Evolutionary conservation across 1,140 invertebrate genomes (phyloP), one percentile per base, ranked within the genome.

Genomic region (Drosophila elegans): DNA sequence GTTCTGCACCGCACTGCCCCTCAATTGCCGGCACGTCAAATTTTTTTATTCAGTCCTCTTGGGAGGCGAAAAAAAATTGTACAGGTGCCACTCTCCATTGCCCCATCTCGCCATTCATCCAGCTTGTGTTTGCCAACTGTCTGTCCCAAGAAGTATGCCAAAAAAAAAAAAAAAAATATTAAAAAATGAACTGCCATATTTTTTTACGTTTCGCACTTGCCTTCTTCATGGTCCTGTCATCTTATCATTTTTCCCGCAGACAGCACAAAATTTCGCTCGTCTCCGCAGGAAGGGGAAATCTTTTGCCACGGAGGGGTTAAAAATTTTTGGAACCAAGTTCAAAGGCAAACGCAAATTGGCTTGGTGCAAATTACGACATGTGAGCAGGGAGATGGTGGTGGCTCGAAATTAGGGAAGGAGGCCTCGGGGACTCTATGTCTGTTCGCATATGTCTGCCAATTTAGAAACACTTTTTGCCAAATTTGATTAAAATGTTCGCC

Each of bases 171-270:
- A 45, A 75, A 73, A 76, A 82, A 81, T 86, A 78, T 82, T 75
- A 86, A 86, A 86, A 86, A 86, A 86, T 86, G 78, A 75, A 78
- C 75, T 78, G 66, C 78, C 68, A 85, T 81, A 86, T 85, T 85
- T 85, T 77, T 67, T 61, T 55, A 60, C 55, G 41, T 49, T 44
- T 57, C 55, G 59, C 55, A 77, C 55, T 75, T 83, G 69, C 75
- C 60, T 63, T 78, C 78, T 80, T 86, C 71, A 75, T 75, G 71
- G 74, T 44, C 62, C 82, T 86, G 82, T 88, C 82, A 86, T 86
- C 82, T 86, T 86, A 86, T 86, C 82, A 86, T 86, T 88, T 86
- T 78, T 86, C 83, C 88, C 83, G 59, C 83, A 88, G 80, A 77
- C 76, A 74, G 42, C 63, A 27, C 46, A 32, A 36, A 63, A 54